Conservation (phyloP, 2,113 vertebrate genomes). For the Sinocyclocheilus grahami region DNA sequence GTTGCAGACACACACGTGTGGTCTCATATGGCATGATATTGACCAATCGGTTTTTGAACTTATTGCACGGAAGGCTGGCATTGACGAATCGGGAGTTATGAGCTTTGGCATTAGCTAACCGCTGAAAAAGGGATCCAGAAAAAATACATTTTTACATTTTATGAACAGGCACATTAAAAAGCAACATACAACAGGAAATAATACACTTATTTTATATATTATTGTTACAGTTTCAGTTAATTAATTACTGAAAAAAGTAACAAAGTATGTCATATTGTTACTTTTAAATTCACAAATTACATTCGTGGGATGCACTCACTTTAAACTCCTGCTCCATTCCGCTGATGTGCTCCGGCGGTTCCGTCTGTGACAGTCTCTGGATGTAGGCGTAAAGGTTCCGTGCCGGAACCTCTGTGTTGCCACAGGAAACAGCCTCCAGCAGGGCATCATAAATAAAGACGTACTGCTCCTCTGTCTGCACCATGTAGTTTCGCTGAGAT, state of each 20-base stretch:
- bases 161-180: not conserved
- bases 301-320: constrained; percentile 29
- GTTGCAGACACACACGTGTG: constrained; percentile 95
- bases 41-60: constrained; percentile 99
- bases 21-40: constrained; percentile 99
- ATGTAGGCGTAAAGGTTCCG: constrained; percentile 98
- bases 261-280: too few relatives aligned
- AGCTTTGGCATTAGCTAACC: constrained; percentile 95
- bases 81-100: constrained; percentile 98
- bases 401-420: constrained; percentile 72
- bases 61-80: constrained; percentile 99
- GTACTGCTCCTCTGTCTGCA: too few relatives aligned
- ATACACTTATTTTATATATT: not conserved
- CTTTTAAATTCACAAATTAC: not conserved
- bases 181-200: not conserved
- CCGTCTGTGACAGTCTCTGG: constrained; percentile 95
- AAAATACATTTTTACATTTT: not conserved
- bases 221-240: too few relatives aligned
- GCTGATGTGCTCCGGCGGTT: constrained; percentile 93
- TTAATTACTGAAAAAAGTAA: not conserved
- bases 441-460: too few relatives aligned
- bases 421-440: too few relatives aligned
- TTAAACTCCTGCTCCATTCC: constrained; percentile 84
- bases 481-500: too few relatives aligned
- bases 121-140: constrained; percentile 72